Conservation (phyloP, 2,888 invertebrate genomes). For the Monochamus alternatus region DNA sequence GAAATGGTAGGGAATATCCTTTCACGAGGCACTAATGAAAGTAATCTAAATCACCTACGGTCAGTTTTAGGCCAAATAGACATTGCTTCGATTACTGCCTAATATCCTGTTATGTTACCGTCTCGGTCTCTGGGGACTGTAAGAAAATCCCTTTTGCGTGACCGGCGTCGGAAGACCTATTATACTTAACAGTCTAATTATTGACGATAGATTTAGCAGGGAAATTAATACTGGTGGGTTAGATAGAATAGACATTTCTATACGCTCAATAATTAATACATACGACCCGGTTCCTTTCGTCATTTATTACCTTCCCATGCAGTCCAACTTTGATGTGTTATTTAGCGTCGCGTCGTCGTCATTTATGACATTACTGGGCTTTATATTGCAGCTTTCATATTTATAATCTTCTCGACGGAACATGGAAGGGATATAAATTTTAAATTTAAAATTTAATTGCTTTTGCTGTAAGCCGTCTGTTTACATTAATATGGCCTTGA, state of each 20-base stretch:
- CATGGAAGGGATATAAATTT: neutral
- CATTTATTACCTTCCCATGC: neutral
- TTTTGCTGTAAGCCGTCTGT: neutral
- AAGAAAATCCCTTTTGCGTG: no score
- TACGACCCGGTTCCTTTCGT: neutral
- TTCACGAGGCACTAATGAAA: no score
- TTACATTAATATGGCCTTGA: neutral
- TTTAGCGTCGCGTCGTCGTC: neutral
- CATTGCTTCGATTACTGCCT: no score
- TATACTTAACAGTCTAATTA: neutral
- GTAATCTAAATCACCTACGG: no score
- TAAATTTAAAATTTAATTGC: constrained; percentile 1
- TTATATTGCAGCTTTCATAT: neutral
- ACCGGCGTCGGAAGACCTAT: no score
- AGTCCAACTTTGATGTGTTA: neutral
- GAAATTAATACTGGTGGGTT: neutral
- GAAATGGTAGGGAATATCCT: no score
- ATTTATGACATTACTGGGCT: neutral
- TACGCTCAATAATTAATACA: neutral
- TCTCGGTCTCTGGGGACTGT: no score
- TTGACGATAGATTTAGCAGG: neutral
- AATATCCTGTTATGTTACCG: no score
- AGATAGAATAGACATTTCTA: neutral
- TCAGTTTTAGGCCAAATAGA: no score
- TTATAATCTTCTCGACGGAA: neutral